Evolutionary conservation across 2,797 vertebrate species (phyloP), one percentile per base, ranked within the genome.

Genomic region (Tokudaia muenninki): DNA sequence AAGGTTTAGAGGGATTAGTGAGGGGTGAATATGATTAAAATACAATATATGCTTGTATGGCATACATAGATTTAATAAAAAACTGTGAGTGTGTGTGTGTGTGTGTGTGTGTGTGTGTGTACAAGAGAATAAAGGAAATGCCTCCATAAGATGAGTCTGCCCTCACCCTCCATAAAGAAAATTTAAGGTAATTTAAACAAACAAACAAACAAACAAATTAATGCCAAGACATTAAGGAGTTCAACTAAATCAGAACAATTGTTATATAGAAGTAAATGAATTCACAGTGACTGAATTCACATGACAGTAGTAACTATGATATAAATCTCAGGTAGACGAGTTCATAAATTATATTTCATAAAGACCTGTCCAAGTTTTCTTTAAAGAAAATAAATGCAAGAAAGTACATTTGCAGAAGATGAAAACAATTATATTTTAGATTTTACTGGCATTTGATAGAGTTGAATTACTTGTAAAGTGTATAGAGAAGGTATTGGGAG

Each of bases 401-500:
- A 41, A 65, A 92, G 16, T 17, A 50, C 11, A 17, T 96, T 95
- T 95, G 83, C 11, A 78, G 72, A 26, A 94, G 21, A 41, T 1
- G 16, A 91, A 95, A 91, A 52, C 59, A 94, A 82, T 97, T 89
- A 34, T 94, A 88, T 78, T 95, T 97, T 59, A 82, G 21, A 13
- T 87, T 90, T 93, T 93, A 84, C n/a, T 97, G 41, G 4, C 55
- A 87, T 78, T 78, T 94, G 44, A 75, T 92, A 84, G 70, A 92
- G 63, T 74, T 96, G 78, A 96, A 81, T 86, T 92, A 67, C 19
- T 67, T 93, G 77, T 93, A 96, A 96, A 96, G 95, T 95, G 79
- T 47, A 94, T 81, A 59, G 74, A 87, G n/a, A 84, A 59, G 59
- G 81, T 41, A 47, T 29, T 61, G 90, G 91, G 94, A 96, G 63